Evolutionary conservation across 2,797 vertebrate species (phyloP).

Genomic region (Gymnopithys bicolor): DNA sequence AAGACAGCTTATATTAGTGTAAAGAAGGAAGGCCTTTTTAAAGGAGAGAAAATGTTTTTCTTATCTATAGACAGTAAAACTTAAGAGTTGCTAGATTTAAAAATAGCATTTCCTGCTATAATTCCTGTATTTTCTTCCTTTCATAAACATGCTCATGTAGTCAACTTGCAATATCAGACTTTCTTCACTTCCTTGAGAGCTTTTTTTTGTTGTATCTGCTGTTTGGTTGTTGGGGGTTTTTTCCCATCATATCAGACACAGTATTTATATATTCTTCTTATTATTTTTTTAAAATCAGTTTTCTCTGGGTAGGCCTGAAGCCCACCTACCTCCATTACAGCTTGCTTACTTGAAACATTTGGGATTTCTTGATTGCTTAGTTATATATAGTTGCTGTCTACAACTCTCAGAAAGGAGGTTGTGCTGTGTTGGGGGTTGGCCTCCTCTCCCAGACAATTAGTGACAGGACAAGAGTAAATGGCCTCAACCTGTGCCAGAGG

Average conservation of each 20-base stretch:
- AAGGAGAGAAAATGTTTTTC: background rate
- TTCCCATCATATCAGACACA: background rate
- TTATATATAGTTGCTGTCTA: background rate
- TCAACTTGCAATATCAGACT: background rate
- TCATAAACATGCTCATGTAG: accelerated
- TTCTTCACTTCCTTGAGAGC: background rate
- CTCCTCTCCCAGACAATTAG: background rate
- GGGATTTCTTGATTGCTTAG: background rate
- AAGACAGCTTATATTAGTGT: background rate
- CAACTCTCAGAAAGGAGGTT: background rate
- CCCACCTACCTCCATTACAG: background rate
- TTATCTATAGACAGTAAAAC: background rate
- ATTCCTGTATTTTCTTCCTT: background rate
- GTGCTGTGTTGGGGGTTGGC: background rate
- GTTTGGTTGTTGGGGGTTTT: background rate
- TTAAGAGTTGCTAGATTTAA: background rate
- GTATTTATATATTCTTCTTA: background rate
- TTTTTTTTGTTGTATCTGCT: background rate
- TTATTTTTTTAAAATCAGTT: background rate
- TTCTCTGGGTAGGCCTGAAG: background rate
- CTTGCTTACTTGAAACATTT: background rate
- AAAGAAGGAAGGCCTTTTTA: background rate
- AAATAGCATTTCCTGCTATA: background rate
- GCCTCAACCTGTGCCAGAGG: background rate
- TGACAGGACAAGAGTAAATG: background rate